Evolutionary conservation across 2,888 invertebrate species (phyloP).

Genomic region (Caenorhabditis doughertyi): DNA sequence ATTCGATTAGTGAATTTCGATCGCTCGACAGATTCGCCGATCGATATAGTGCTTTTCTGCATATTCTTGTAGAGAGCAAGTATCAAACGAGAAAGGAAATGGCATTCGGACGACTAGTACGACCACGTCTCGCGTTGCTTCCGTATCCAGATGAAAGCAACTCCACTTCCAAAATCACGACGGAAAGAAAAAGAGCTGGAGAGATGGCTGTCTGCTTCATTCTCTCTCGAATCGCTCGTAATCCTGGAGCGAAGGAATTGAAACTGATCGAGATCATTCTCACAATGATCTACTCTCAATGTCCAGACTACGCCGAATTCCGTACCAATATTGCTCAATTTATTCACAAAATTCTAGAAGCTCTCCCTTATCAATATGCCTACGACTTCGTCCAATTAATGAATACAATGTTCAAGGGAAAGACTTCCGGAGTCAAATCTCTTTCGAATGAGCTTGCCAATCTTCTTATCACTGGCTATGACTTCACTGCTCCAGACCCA

Average conservation of each 20-base stretch:
- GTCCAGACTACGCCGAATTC: conserved; percentile 55
- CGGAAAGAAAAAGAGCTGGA: conserved; percentile 47
- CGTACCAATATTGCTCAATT: conserved; percentile 38
- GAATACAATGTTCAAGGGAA: conserved; percentile 23
- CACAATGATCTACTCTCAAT: conserved; percentile 34
- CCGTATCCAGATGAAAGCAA: conserved; percentile 49
- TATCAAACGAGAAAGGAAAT: conserved; percentile 34
- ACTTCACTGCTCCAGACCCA: conserved; percentile 46
- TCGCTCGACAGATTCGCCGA: conserved; percentile 42
- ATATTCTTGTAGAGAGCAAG: conserved; percentile 52
- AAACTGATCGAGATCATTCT: conserved; percentile 35
- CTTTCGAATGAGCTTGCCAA: conserved; percentile 47
- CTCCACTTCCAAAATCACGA: conserved; percentile 46
- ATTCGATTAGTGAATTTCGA: conserved; percentile 47
- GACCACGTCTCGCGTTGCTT: conserved; percentile 50
- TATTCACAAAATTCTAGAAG: conserved; percentile 31
- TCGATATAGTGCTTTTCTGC: conserved; percentile 38
- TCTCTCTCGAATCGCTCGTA: conserved; percentile 24
- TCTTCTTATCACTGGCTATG: conserved; percentile 1
- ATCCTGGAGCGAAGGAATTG: conserved; percentile 17
- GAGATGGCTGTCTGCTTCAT: conserved; percentile 30
- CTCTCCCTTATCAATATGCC: conserved; percentile 42
- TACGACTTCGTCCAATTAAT: conserved; percentile 61
- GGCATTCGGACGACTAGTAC: conserved; percentile 46
- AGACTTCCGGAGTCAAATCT: conserved; percentile 5